phyloP scores from a whole-genome alignment of 2,113 vertebrate species.

The Pollachius pollachius region DNA sequence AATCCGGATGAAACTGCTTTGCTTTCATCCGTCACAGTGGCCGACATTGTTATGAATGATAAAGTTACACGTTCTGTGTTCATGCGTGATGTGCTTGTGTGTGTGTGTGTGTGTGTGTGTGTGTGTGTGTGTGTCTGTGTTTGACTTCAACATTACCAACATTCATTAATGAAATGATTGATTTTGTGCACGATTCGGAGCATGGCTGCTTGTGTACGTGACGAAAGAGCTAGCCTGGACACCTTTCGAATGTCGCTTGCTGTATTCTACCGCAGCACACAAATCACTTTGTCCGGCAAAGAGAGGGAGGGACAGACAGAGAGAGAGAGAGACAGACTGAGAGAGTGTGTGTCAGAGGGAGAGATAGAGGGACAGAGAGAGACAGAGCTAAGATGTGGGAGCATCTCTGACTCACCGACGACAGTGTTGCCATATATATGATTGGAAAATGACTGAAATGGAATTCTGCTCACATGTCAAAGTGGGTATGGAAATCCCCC shows the following conservation, averaged over 20 bases:
- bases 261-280: slow-evolving; percentile 54
- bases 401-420: slow-evolving; percentile 17
- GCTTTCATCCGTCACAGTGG: slow-evolving; percentile 41
- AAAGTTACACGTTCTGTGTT: slow-evolving; percentile 21
- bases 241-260: slow-evolving; percentile 10
- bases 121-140: neutral
- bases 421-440: neutral
- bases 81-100: neutral
- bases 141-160: neutral
- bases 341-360: neutral
- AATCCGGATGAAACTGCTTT: slow-evolving; percentile 72
- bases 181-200: neutral
- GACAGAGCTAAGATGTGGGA: neutral
- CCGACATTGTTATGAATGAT: slow-evolving; percentile 27
- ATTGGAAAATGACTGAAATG: slow-evolving; percentile 10
- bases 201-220: slow-evolving; percentile 4
- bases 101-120: slow-evolving; percentile 1
- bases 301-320: slow-evolving; percentile 26
- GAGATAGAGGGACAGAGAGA: neutral
- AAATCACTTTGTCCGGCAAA: slow-evolving; percentile 43
- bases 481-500: neutral
- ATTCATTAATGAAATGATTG: neutral
- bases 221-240: slow-evolving; percentile 12
- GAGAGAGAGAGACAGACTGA: too few relatives aligned
- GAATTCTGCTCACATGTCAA: slow-evolving; percentile 2